phyloP scores from a whole-genome alignment of 2,888 invertebrate species.

The Cremastobaeus sp. region DNA sequence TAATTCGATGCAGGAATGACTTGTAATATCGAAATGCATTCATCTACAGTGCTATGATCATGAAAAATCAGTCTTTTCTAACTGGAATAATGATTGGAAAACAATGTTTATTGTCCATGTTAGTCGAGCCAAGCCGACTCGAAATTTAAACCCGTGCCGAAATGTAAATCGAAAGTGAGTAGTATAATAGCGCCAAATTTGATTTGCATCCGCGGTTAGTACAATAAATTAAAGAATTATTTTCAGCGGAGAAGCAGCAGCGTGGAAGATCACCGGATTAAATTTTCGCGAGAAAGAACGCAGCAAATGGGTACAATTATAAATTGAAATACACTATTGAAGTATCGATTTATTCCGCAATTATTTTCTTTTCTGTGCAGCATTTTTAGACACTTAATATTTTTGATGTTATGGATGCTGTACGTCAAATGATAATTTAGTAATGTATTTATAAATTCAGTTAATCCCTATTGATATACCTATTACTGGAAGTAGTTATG shows the following conservation, averaged over 20 bases:
- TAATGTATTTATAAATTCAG: too few species aligned
- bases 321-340: too few species aligned
- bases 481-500: not conserved
- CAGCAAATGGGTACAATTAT: too few species aligned
- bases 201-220: not conserved
- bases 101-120: conserved; percentile 42
- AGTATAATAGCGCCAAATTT: not conserved
- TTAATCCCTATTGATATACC: too few species aligned
- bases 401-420: too few species aligned
- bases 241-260: not conserved
- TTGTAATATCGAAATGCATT: conserved; percentile 11
- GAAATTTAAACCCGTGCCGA: conserved; percentile 17
- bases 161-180: not conserved
- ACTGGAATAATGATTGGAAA: conserved; percentile 24
- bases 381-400: conserved; percentile 3
- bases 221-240: not conserved
- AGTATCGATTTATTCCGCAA: conserved; percentile 14
- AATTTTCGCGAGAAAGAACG: not conserved
- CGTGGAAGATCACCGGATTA: conserved; percentile 13
- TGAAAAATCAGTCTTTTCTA: conserved; percentile 54
- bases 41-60: not conserved
- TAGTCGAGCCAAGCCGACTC: conserved; percentile 5
- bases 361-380: conserved; percentile 5
- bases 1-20: conserved; percentile 31
- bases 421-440: too few species aligned